phyloP scores from a whole-genome alignment of 1,140 invertebrate genomes.

The Saxidomus purpurata region DNA sequence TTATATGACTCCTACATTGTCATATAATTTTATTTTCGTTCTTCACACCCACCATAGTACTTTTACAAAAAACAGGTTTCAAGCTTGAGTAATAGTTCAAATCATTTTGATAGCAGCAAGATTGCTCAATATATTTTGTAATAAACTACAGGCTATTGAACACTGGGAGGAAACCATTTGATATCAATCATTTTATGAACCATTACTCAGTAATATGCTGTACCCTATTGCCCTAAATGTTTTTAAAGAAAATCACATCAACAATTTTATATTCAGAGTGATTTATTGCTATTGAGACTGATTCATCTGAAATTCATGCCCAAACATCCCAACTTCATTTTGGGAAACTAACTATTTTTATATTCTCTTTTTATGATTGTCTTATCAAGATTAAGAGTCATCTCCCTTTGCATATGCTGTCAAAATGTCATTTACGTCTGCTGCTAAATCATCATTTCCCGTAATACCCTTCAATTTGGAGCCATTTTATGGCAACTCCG shows the following conservation, averaged over 20 bases:
- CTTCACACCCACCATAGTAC: too few relatives aligned
- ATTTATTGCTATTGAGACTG: background rate
- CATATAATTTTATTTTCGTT: too few relatives aligned
- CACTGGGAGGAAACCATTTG: background rate
- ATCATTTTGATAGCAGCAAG: background rate
- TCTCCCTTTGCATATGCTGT: background rate
- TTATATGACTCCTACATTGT: too few relatives aligned
- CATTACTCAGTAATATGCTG: background rate
- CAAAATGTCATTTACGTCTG: constrained; percentile 7
- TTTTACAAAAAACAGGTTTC: background rate
- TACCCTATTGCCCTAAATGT: background rate
- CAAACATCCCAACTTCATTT: background rate
- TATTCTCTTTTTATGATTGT: constrained; percentile 3
- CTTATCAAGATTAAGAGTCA: constrained; percentile 25
- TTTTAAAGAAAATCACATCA: background rate
- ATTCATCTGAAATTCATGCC: background rate
- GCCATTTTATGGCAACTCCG: background rate
- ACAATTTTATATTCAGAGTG: background rate
- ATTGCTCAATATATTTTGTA: background rate
- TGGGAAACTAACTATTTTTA: background rate
- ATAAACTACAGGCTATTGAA: background rate
- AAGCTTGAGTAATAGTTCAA: background rate
- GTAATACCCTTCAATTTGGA: constrained; percentile 2
- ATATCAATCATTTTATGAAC: background rate
- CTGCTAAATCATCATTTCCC: constrained; percentile 26